Evolutionary conservation across 2,888 invertebrate species (phyloP).

Genomic region (Drosophila kuntzei): DNA sequence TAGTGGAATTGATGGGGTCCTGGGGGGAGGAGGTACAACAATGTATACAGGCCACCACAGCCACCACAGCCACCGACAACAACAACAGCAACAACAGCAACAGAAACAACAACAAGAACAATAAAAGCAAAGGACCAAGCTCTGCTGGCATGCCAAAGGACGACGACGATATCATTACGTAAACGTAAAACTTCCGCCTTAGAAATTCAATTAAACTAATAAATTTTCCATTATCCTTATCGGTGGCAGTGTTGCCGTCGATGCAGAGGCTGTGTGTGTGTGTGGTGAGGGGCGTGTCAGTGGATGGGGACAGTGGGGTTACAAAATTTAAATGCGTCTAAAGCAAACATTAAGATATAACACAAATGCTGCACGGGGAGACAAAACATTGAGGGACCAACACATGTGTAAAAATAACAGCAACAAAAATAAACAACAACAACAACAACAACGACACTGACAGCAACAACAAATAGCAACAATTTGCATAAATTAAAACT

Average conservation of each 20-base stretch:
- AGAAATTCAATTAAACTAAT: slow-evolving; percentile 84
- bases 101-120: slow-evolving; percentile 33
- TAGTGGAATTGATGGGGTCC: neutral
- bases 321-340: slow-evolving; percentile 69
- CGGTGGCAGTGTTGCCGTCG: slow-evolving; percentile 63
- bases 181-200: slow-evolving; percentile 81
- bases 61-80: slow-evolving; percentile 58
- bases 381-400: slow-evolving; percentile 21
- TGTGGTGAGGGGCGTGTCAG: slow-evolving; percentile 20
- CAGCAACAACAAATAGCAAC: slow-evolving; percentile 75
- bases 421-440: slow-evolving; percentile 41
- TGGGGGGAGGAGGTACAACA: slow-evolving; percentile 33
- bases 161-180: slow-evolving; percentile 73
- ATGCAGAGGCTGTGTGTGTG: slow-evolving; percentile 42
- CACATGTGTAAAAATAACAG: slow-evolving; percentile 62
- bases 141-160: slow-evolving; percentile 39
- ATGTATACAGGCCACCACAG: slow-evolving; percentile 64
- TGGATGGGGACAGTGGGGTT: slow-evolving; percentile 21
- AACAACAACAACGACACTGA: slow-evolving; percentile 40
- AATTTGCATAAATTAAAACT: slow-evolving; percentile 84
- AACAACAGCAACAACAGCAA: slow-evolving; percentile 38
- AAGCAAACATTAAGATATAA: slow-evolving; percentile 60
- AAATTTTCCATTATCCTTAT: slow-evolving; percentile 83
- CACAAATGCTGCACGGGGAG: neutral
- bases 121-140: slow-evolving; percentile 35